Percentiles rank a stretch among this genome's conserved stretches.
Conservation (phyloP, 2,888 invertebrate genomes). For the Prosopocoilus inquinatus region DNA sequence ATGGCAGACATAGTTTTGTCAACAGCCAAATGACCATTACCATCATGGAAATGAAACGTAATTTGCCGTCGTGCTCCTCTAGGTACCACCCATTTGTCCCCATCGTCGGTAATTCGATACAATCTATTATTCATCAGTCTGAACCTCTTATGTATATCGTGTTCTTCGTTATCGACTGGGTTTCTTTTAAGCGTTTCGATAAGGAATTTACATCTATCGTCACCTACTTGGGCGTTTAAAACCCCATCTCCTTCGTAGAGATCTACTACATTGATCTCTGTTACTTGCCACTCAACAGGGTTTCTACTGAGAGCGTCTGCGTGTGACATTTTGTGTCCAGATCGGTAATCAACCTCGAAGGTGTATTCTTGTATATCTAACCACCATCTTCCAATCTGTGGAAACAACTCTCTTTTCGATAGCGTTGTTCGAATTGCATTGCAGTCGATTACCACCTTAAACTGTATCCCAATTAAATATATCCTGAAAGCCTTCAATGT, state of each 20-base stretch:
- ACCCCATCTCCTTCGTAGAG: constrained; percentile 24
- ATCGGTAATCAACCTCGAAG: constrained; percentile 33
- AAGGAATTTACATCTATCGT: constrained; percentile 18
- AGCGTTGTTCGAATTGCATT: constrained; percentile 26
- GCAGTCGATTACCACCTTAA: constrained; percentile 31
- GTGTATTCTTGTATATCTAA: constrained; percentile 34
- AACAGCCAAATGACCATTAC: constrained; percentile 33
- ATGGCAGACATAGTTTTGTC: constrained; percentile 26
- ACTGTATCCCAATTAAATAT: constrained; percentile 28
- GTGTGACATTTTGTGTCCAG: constrained; percentile 35
- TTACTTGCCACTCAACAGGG: neutral
- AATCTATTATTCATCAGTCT: constrained; percentile 3
- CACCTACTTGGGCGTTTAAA: constrained; percentile 28
- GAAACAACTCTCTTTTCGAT: constrained; percentile 29
- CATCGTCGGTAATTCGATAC: neutral
- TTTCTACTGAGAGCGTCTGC: constrained; percentile 36
- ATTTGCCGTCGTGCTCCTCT: constrained; percentile 10
- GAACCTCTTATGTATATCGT: constrained; percentile 9
- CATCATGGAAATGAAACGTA: constrained; percentile 34
- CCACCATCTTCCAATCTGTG: constrained; percentile 39
- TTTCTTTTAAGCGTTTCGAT: constrained; percentile 15
- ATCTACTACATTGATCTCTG: constrained; percentile 2
- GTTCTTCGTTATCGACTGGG: constrained; percentile 12
- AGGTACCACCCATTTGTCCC: constrained; percentile 7
- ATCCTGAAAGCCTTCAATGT: constrained; percentile 27